Percentiles rank a stretch among this genome's conserved stretches.
Evolutionary conservation across 2,888 invertebrate species (phyloP).

Genomic region (Cheilosia vulpina): DNA sequence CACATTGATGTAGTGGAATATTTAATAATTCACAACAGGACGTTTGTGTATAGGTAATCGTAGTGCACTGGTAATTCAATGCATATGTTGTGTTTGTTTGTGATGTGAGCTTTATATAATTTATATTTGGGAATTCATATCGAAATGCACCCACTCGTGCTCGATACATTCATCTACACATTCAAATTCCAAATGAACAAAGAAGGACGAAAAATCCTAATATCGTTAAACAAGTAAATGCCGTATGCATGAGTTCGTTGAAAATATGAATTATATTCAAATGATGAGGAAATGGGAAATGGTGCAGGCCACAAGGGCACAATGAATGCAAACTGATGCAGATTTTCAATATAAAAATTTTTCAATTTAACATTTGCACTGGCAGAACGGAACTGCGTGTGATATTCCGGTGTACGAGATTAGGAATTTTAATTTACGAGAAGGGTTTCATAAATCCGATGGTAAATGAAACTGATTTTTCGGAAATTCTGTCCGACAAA

Average conservation of each 20-base stretch:
- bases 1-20: constrained; percentile 45
- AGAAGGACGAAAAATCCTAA: not conserved
- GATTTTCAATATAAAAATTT: constrained; percentile 1
- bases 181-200: not conserved
- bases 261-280: constrained; percentile 1
- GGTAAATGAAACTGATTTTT: not conserved
- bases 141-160: constrained; percentile 23
- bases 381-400: constrained; percentile 7
- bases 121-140: constrained; percentile 46
- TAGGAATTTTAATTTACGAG: constrained; percentile 15
- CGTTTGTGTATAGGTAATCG: constrained; percentile 14
- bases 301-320: not conserved
- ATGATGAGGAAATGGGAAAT: not conserved
- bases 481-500: too few relatives aligned
- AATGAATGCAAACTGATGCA: not conserved
- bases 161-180: constrained; percentile 11
- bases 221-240: constrained; percentile 31
- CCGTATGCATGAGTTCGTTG: not conserved
- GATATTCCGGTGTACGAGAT: constrained; percentile 9
- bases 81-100: constrained; percentile 4
- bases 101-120: constrained; percentile 58
- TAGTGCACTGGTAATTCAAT: not conserved
- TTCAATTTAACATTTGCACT: not conserved
- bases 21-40: constrained; percentile 61
- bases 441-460: not conserved